Conservation (phyloP, 2,888 invertebrate species). For the Harpalus rubripes region DNA sequence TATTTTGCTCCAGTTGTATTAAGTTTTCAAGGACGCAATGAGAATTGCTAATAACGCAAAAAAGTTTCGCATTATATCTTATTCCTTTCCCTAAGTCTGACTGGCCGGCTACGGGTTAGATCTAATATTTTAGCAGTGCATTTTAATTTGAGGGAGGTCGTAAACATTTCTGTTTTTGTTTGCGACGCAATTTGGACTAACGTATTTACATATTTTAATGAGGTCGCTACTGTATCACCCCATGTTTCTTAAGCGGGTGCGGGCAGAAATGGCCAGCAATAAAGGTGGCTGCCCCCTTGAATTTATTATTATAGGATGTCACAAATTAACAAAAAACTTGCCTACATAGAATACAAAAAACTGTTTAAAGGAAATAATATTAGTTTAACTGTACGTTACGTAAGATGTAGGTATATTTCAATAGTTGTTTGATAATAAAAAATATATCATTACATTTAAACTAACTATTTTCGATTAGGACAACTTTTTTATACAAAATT, state of each 20-base stretch:
- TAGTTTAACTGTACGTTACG: neutral
- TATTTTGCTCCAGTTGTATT: slow-evolving; percentile 57
- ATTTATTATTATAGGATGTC: slow-evolving; percentile 24
- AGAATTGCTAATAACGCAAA: slow-evolving; percentile 54
- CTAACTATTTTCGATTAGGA: too few relatives aligned
- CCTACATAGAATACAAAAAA: neutral
- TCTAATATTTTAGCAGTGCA: slow-evolving; percentile 65
- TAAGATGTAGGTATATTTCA: too few relatives aligned
- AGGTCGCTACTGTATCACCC: slow-evolving; percentile 68
- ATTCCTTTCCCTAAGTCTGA: slow-evolving; percentile 22
- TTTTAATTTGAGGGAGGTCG: slow-evolving; percentile 64
- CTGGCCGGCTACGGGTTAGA: slow-evolving; percentile 27
- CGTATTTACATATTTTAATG: slow-evolving; percentile 75
- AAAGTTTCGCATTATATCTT: slow-evolving; percentile 52
- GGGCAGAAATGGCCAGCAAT: neutral
- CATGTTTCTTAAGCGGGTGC: neutral
- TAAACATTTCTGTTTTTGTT: slow-evolving; percentile 73
- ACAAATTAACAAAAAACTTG: slow-evolving; percentile 21
- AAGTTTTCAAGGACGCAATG: slow-evolving; percentile 54
- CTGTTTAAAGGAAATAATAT: neutral
- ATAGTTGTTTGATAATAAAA: too few relatives aligned
- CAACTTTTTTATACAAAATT: too few relatives aligned
- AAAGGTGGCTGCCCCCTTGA: slow-evolving; percentile 12
- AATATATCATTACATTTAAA: too few relatives aligned
- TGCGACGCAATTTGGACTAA: slow-evolving; percentile 74